These are phyloP conservation scores for Meda fulgida DNA, from an alignment of 2,797 vertebrate genomes.

Conservation along the genomic window DNA sequence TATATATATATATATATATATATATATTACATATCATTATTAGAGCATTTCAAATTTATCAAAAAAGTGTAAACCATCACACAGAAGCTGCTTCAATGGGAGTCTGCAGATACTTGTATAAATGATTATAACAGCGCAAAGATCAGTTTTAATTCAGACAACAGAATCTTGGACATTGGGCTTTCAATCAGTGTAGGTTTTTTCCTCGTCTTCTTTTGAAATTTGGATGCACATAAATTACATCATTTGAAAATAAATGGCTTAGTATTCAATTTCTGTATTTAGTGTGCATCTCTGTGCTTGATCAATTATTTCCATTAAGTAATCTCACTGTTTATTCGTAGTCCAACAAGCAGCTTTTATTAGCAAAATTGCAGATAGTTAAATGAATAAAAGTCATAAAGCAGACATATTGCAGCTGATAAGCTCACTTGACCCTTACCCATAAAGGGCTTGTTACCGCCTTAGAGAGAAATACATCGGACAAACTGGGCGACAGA, in stretches of 20 bases:
- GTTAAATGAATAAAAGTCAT: not conserved
- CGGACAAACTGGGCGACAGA: slow-evolving; percentile 24
- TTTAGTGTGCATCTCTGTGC: not conserved
- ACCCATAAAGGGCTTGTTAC: not conserved
- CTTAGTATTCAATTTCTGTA: not conserved
- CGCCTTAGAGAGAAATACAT: slow-evolving; percentile 5
- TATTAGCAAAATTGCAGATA: not conserved
- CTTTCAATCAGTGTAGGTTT: not conserved
- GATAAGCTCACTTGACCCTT: not conserved
- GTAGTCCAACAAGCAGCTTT: not conserved
- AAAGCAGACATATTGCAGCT: not conserved
- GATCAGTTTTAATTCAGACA: no score
- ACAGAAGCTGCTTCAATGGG: no score
- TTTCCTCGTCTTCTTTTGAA: not conserved
- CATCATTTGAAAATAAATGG: not conserved
- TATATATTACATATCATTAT: no score
- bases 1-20: no score
- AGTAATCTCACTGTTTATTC: not conserved
- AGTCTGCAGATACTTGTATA: no score
- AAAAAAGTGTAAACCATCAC: no score
- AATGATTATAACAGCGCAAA: no score
- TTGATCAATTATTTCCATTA: not conserved
- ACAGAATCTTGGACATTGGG: not conserved
- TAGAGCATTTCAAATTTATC: no score
- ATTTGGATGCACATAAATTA: not conserved